Percentiles rank a stretch among this genome's conserved stretches.
Evolutionary conservation across 1,140 invertebrate species (phyloP).

Genomic region (Oscheius sp.): DNA sequence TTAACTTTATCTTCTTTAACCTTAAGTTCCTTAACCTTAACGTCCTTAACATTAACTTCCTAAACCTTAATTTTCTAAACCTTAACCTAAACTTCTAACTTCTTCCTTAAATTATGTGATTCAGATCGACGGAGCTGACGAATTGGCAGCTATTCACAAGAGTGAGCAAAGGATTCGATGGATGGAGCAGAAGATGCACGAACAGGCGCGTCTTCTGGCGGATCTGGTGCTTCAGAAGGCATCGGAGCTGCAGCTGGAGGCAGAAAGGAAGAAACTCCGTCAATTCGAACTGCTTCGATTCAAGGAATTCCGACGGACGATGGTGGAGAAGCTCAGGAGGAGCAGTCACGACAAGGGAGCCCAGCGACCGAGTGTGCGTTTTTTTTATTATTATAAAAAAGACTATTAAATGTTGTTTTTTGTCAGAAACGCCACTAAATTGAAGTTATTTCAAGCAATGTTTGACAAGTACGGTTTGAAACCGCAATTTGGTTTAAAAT

Average conservation of each 20-base stretch:
- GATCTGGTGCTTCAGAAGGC: conserved; percentile 46
- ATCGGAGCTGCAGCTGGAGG: conserved; percentile 46
- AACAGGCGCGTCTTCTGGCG: conserved; percentile 51
- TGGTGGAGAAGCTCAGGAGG: conserved; percentile 49
- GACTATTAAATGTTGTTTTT: too few relatives aligned
- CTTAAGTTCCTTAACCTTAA: too few relatives aligned
- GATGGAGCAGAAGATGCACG: conserved; percentile 50
- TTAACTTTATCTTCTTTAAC: too few relatives aligned
- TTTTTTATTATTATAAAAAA: too few relatives aligned
- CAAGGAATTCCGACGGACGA: conserved; percentile 54
- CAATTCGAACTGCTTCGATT: conserved; percentile 52
- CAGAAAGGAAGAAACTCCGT: conserved; percentile 53
- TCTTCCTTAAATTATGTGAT: too few relatives aligned
- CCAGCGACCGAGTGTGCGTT: background rate
- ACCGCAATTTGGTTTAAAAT: too few relatives aligned
- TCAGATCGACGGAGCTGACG: conserved; percentile 1
- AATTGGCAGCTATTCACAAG: background rate
- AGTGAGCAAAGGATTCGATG: conserved; percentile 17
- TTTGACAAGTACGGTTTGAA: too few relatives aligned
- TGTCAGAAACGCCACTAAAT: too few relatives aligned
- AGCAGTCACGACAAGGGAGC: background rate
- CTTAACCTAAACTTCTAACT: too few relatives aligned
- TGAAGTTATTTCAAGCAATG: too few relatives aligned
- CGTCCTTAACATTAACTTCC: too few relatives aligned
- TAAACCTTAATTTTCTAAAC: too few relatives aligned